A percentile compares a stretch with the other conserved stretches of the same genome.
Conservation (phyloP, 2,888 invertebrate genomes). For the Chalcis sispes region DNA sequence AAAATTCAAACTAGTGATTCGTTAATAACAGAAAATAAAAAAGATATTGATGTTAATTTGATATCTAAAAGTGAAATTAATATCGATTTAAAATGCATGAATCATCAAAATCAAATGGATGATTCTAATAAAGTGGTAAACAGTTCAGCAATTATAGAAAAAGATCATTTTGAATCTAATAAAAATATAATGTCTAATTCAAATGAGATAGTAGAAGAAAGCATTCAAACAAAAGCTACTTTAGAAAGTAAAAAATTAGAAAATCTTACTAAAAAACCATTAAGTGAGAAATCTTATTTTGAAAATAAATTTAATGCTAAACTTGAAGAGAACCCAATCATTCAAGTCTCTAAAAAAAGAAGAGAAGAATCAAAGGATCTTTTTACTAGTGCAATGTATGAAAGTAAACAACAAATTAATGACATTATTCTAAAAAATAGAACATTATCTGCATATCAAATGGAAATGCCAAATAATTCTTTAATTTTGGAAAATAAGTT, state of each 20-base stretch:
- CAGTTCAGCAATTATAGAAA: conserved; percentile 2
- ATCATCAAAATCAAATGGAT: conserved; percentile 23
- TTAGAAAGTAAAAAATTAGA: conserved; percentile 21
- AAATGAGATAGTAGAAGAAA: neutral
- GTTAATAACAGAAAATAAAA: neutral
- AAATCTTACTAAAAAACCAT: neutral
- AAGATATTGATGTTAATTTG: neutral
- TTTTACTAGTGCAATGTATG: conserved; percentile 30
- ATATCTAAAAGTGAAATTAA: neutral
- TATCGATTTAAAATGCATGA: conserved; percentile 6
- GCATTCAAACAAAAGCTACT: conserved; percentile 16
- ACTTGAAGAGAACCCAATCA: conserved; percentile 6
- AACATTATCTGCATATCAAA: conserved; percentile 43
- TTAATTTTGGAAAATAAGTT: conserved; percentile 38
- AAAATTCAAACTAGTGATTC: conserved; percentile 5
- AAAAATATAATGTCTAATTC: conserved; percentile 1
- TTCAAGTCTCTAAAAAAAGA: conserved; percentile 44
- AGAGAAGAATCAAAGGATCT: conserved; percentile 48
- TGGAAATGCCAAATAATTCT: conserved; percentile 51
- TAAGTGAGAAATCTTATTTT: conserved; percentile 4
- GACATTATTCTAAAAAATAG: conserved; percentile 43
- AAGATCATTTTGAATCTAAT: neutral
- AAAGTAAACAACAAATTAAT: conserved; percentile 40
- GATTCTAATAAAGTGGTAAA: conserved; percentile 16
- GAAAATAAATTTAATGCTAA: conserved; percentile 31